Conservation (phyloP, 35 echinoderm and acorn worm genomes). For the Anneissia japonica region DNA sequence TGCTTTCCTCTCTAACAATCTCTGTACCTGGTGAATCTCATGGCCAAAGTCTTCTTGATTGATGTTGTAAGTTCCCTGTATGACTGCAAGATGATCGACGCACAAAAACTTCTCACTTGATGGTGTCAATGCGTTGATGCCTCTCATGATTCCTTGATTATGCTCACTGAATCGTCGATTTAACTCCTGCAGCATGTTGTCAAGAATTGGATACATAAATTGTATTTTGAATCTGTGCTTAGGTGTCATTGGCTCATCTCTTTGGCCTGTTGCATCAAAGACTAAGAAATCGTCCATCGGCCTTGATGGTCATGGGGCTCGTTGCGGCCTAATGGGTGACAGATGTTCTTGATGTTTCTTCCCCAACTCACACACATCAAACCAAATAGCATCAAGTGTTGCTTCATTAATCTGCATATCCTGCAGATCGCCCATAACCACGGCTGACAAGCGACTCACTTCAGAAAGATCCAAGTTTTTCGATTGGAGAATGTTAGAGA, state of each 20-base stretch:
- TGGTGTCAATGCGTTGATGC: constrained; percentile 15
- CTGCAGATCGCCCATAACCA: constrained; percentile 35
- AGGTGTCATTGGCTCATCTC: constrained; percentile 20
- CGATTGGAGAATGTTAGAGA: constrained; percentile 47
- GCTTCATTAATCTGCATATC: constrained; percentile 37
- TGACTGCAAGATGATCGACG: constrained; percentile 12
- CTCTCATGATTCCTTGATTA: constrained; percentile 33
- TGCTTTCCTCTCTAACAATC: constrained; percentile 23
- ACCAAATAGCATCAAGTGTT: constrained; percentile 29
- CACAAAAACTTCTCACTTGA: constrained; percentile 22
- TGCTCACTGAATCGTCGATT: constrained; percentile 30
- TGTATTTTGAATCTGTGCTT: constrained; percentile 19
- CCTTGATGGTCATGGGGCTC: constrained; percentile 30
- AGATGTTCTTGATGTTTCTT: neutral
- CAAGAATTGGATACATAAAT: constrained; percentile 40
- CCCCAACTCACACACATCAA: neutral
- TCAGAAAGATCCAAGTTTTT: constrained; percentile 35
- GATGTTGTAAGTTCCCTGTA: constrained; percentile 14
- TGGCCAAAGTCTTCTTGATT: constrained; percentile 30
- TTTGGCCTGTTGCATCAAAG: constrained; percentile 11
- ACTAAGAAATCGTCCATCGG: constrained; percentile 21
- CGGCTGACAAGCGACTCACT: constrained; percentile 23
- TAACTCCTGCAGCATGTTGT: constrained; percentile 36
- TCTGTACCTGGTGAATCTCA: constrained; percentile 22
- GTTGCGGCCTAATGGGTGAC: neutral